Evolutionary conservation across 2,797 vertebrate species (phyloP).

Genomic region (Cuculus canorus): DNA sequence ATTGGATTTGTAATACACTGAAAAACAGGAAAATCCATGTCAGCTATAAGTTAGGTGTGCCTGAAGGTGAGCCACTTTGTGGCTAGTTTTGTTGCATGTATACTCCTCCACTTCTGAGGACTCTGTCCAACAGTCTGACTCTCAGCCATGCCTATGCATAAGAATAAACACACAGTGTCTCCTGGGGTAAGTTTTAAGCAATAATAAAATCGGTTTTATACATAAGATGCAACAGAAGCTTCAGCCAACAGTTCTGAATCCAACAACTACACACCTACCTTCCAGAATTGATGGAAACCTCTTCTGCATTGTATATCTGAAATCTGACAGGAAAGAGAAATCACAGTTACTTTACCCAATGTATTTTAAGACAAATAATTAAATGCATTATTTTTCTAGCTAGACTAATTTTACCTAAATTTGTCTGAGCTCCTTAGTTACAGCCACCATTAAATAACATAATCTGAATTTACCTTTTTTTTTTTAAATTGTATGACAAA

Average conservation of each 20-base stretch:
- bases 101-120: not conserved
- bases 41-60: not conserved
- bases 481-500: not conserved
- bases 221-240: not conserved
- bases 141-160: not conserved
- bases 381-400: conserved; percentile 36
- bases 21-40: conserved; percentile 3
- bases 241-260: not conserved
- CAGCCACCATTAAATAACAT: not conserved
- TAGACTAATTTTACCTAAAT: not conserved
- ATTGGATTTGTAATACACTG: conserved; percentile 82
- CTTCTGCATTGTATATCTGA: conserved; percentile 80
- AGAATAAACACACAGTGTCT: not conserved
- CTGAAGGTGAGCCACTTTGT: not conserved
- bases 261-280: conserved; percentile 66
- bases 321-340: conserved; percentile 72
- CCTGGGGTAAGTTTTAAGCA: not conserved
- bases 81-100: not conserved
- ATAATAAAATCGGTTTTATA: not conserved
- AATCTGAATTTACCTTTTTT: not conserved
- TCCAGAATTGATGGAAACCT: conserved; percentile 78
- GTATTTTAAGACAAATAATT: not conserved
- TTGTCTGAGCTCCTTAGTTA: not conserved
- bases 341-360: not conserved
- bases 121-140: not conserved